Evolutionary conservation across 2,797 vertebrate genomes (phyloP).

Genomic region (Enteromius mattozi): DNA sequence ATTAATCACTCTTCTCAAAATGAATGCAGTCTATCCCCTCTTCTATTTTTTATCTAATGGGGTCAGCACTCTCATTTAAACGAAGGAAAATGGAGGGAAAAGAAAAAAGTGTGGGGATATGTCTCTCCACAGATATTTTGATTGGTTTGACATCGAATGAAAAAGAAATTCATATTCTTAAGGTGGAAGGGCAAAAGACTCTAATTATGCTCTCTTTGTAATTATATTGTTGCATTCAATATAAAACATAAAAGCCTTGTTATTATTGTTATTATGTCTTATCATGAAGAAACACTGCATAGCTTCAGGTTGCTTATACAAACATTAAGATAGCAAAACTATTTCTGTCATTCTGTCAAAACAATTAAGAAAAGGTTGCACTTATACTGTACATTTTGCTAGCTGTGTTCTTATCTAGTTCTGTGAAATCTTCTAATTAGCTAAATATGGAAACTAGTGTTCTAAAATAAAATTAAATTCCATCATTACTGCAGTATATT

Average conservation of each 20-base stretch:
- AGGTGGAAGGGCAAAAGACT: constrained; percentile 3
- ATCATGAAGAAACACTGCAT: constrained; percentile 32
- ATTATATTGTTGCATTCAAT: constrained; percentile 30
- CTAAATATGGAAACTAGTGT: constrained; percentile 20
- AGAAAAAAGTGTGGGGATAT: constrained; percentile 7
- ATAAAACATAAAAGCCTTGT: constrained; percentile 7
- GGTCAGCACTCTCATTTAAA: constrained; percentile 57
- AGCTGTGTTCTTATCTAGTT: constrained; percentile 18
- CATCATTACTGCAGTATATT: constrained; percentile 22
- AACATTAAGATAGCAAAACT: constrained; percentile 20
- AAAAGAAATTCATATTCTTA: constrained; percentile 1
- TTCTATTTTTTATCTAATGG: constrained; percentile 55
- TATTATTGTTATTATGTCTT: constrained; percentile 37
- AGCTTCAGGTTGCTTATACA: constrained; percentile 40
- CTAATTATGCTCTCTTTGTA: constrained; percentile 48
- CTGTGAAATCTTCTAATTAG: constrained; percentile 29
- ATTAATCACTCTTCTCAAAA: constrained; percentile 56
- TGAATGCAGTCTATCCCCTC: constrained; percentile 51
- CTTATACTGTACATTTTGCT: neutral
- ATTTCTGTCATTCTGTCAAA: constrained; percentile 34
- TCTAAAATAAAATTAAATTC: constrained; percentile 11
- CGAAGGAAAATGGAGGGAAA: constrained; percentile 41
- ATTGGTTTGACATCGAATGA: neutral
- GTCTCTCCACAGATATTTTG: constrained; percentile 8
- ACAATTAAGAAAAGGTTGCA: constrained; percentile 40